Evolutionary conservation across 1,140 invertebrate species (phyloP).

Genomic region (Callitettix versicolor): DNA sequence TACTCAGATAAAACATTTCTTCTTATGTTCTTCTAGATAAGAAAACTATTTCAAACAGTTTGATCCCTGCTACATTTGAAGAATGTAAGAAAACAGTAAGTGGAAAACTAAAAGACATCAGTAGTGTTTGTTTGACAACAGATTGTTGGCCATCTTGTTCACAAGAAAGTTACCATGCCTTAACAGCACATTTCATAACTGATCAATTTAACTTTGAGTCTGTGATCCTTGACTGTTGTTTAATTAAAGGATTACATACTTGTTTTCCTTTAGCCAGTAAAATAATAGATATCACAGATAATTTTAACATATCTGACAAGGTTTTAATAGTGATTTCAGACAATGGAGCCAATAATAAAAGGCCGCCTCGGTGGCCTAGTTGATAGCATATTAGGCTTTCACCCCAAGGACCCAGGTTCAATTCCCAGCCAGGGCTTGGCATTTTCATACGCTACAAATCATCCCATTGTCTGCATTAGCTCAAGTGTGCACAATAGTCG

Average conservation of each 20-base stretch:
- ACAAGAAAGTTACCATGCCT: constrained; percentile 18
- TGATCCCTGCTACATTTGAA: constrained; percentile 20
- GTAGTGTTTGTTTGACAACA: constrained; percentile 20
- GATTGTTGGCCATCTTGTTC: constrained; percentile 23
- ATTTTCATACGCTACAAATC: too few relatives aligned
- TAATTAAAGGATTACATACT: constrained; percentile 1
- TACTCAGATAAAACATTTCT: constrained; percentile 7
- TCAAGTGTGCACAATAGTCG: too few relatives aligned
- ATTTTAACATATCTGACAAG: constrained; percentile 25
- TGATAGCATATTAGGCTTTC: too few relatives aligned
- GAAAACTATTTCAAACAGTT: constrained; percentile 16
- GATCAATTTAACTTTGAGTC: constrained; percentile 16
- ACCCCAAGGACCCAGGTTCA: too few relatives aligned
- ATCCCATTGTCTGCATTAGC: too few relatives aligned
- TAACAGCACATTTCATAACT: constrained; percentile 24
- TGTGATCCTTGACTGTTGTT: constrained; percentile 14
- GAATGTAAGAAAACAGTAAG: constrained; percentile 1
- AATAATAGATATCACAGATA: constrained; percentile 18
- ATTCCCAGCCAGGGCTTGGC: too few relatives aligned
- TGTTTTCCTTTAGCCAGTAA: not conserved
- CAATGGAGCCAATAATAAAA: constrained; percentile 25
- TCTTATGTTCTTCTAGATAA: constrained; percentile 13
- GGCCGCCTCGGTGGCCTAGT: too few relatives aligned
- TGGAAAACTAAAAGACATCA: not conserved
- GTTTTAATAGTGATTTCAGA: constrained; percentile 24